These are phyloP conservation scores for Cyprinus carpio DNA, from an alignment of 2,113 vertebrate genomes.

Conservation along the genomic window DNA sequence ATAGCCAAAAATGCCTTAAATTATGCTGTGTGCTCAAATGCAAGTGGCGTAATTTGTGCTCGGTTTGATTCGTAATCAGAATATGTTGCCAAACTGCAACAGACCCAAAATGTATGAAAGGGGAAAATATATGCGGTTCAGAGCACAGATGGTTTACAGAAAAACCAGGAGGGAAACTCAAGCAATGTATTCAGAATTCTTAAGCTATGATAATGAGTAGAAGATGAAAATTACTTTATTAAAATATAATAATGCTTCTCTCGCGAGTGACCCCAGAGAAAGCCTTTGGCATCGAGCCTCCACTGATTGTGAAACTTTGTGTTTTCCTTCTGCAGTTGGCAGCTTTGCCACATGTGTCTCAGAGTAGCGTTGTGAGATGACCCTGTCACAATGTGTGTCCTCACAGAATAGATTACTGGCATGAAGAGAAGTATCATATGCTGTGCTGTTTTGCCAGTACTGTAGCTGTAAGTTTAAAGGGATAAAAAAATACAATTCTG, in stretches of 20 bases:
- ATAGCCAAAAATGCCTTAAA: constrained; percentile 22
- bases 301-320: constrained; percentile 11
- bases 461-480: constrained; percentile 17
- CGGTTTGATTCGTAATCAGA: constrained; percentile 45
- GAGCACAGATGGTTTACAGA: constrained; percentile 12
- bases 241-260: constrained; percentile 42
- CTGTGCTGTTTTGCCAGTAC: not conserved
- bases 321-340: not conserved
- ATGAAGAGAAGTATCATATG: not conserved
- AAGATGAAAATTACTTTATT: constrained; percentile 43
- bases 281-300: constrained; percentile 20
- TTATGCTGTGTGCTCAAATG: not conserved
- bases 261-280: constrained; percentile 29
- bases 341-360: constrained; percentile 19
- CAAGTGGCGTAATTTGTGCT: constrained; percentile 24
- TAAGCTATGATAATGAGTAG: constrained; percentile 42
- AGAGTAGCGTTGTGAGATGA: constrained; percentile 7
- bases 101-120: not conserved
- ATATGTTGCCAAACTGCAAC: constrained; percentile 2
- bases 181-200: constrained; percentile 21
- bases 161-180: constrained; percentile 27
- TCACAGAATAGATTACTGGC: constrained; percentile 15
- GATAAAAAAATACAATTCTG: not conserved
- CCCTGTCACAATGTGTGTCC: not conserved
- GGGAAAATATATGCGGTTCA: not conserved